These are phyloP conservation scores for Ectemnius lituratus DNA, from an alignment of 2,888 invertebrate genomes.

Conservation along the genomic window DNA sequence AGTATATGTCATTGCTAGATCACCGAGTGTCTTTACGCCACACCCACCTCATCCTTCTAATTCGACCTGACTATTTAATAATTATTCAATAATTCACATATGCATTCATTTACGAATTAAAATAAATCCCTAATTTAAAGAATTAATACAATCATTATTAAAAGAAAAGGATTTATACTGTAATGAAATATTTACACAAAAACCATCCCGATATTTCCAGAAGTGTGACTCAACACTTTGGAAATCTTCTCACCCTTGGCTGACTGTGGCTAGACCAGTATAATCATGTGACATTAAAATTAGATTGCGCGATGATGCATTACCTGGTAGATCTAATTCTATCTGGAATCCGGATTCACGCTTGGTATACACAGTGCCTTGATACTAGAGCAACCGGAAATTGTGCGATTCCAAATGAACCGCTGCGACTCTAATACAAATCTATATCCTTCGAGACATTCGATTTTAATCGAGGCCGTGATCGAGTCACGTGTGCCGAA, in stretches of 20 bases:
- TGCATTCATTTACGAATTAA: too few relatives aligned
- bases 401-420: too few relatives aligned
- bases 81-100: too few relatives aligned
- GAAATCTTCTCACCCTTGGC: constrained; percentile 25
- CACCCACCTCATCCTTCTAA: too few relatives aligned
- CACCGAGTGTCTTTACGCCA: constrained; percentile 23
- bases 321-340: background rate
- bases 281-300: constrained; percentile 45
- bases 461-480: constrained; percentile 15
- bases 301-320: constrained; percentile 30
- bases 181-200: constrained; percentile 18
- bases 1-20: constrained; percentile 38
- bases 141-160: too few relatives aligned
- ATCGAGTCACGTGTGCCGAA: constrained; percentile 9
- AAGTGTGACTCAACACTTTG: constrained; percentile 38
- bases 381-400: too few relatives aligned
- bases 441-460: background rate
- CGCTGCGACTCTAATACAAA: too few relatives aligned
- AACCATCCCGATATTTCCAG: constrained; percentile 43
- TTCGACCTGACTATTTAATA: too few relatives aligned
- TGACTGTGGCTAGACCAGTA: constrained; percentile 10
- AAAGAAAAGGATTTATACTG: too few relatives aligned
- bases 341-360: background rate
- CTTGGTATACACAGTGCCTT: background rate
- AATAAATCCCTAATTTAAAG: too few relatives aligned